Base-by-base conservation (phyloP, 2,113 vertebrate genomes). In the Gymnocephalus cernua region DNA sequence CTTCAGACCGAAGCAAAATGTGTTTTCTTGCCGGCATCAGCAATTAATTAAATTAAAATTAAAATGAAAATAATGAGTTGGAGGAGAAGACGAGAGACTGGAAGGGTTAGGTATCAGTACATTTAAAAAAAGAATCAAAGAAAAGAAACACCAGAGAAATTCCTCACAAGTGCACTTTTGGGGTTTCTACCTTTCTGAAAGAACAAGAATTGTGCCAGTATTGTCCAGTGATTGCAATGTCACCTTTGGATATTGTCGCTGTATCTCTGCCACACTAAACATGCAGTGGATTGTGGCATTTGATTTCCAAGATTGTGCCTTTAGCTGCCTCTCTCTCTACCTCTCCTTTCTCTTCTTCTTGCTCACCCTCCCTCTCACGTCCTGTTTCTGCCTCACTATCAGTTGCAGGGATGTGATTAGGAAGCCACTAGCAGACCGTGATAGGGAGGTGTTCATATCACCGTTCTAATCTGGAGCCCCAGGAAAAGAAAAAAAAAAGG, bases 11-110 rank as follows among this genome's bases (percentile, higher is more conserved):
- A 93, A 93, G 93, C 92, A 94, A 92, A 95, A 93, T 78, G 88
- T 86, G 65, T 88, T 91, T 95, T 95, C 84, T 90, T 93, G 94
- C 95, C 80, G 58, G 86, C 89, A 90, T 96, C 95, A 95, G 94
- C 93, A 91, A 88, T 93, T n/a, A n/a, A n/a, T n/a, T n/a, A n/a
- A n/a, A n/a, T n/a, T n/a, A n/a, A n/a, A n/a, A n/a, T n/a, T n/a
- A n/a, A n/a, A n/a, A n/a, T n/a, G n/a, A n/a, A n/a, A n/a, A n/a
- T n/a, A 94, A 94, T 93, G 92, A 94, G 91, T 90, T 86, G 74
- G 83, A 91, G 84, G 73, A 88, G 81, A 90, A 84, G 82, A 86
- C 51, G 73, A 73, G 84, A 27, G 19, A 87, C 81, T 86, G 84
- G 71, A 82, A 91, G 90, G 21, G 58, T 83, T 83, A 80, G 83